These are phyloP conservation scores for Passer montanus DNA, from an alignment of 2,113 vertebrate genomes.

Conservation along the genomic window DNA sequence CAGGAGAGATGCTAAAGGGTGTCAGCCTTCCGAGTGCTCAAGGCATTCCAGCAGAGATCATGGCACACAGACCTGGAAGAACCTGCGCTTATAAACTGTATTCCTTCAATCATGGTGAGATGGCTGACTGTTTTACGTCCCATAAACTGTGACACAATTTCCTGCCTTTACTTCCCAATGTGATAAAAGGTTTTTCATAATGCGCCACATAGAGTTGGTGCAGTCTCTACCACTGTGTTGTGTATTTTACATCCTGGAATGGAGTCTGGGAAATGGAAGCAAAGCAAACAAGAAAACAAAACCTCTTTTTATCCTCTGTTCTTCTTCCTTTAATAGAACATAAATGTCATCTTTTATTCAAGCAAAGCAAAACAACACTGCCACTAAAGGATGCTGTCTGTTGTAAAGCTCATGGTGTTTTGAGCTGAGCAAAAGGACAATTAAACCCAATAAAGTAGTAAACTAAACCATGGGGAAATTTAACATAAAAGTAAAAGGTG, in stretches of 20 bases:
- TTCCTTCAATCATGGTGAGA: background rate
- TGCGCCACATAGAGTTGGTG: background rate
- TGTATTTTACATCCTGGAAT: constrained; percentile 14
- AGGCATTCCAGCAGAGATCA: background rate
- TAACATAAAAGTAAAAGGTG: background rate
- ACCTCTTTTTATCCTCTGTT: background rate
- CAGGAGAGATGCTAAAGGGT: background rate
- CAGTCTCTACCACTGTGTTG: background rate
- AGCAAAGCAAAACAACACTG: constrained; percentile 15
- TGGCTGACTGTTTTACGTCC: background rate
- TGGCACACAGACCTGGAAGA: background rate
- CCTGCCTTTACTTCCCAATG: background rate
- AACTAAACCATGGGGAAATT: constrained; percentile 15
- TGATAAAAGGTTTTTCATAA: constrained; percentile 48
- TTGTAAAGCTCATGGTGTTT: background rate
- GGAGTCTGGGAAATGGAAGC: background rate
- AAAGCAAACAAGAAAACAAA: background rate
- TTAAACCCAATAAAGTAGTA: background rate
- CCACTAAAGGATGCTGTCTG: background rate
- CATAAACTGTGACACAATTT: background rate
- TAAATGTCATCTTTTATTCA: background rate
- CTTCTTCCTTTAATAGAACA: background rate
- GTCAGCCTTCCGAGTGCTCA: background rate
- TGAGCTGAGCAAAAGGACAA: background rate
- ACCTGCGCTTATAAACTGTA: background rate